Percentiles rank a stretch among this genome's conserved stretches.
Conservation (phyloP, 2,797 vertebrate genomes). For the Rhinella marina region DNA sequence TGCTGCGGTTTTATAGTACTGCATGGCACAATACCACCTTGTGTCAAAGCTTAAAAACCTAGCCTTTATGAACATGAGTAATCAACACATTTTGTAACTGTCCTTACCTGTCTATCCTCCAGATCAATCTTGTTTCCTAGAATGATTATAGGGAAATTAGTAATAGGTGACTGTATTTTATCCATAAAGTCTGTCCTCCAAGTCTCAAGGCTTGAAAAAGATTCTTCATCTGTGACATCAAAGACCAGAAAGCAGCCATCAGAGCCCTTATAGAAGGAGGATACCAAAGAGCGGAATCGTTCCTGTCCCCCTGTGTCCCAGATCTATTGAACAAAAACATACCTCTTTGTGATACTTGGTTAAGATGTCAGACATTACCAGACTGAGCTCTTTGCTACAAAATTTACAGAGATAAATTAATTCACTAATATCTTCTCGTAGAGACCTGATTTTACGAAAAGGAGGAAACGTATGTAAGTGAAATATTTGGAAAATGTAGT, state of each 20-base stretch:
- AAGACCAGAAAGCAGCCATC: conserved; percentile 80
- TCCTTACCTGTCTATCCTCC: conserved; percentile 74
- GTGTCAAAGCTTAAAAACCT: no score
- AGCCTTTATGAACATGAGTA: neutral
- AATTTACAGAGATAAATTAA: neutral
- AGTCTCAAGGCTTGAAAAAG: conserved; percentile 75
- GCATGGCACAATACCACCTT: no score
- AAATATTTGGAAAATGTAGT: neutral
- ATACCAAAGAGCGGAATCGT: conserved; percentile 80
- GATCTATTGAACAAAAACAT: conserved; percentile 69
- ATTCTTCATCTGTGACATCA: conserved; percentile 78
- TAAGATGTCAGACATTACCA: no score
- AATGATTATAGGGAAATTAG: conserved; percentile 77
- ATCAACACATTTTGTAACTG: neutral
- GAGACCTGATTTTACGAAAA: neutral
- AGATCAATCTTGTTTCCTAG: conserved; percentile 82
- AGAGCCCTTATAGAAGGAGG: conserved; percentile 80
- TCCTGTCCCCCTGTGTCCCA: conserved; percentile 85
- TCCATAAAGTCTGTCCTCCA: conserved; percentile 79
- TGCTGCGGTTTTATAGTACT: no score
- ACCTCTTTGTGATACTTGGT: neutral
- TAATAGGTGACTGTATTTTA: conserved; percentile 71
- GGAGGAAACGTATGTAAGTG: no score
- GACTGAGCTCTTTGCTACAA: neutral
- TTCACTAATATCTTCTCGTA: no score